Evolutionary conservation across 2,888 invertebrate species (phyloP), one percentile per base, ranked within the genome.

Genomic region (Arge pagana): DNA sequence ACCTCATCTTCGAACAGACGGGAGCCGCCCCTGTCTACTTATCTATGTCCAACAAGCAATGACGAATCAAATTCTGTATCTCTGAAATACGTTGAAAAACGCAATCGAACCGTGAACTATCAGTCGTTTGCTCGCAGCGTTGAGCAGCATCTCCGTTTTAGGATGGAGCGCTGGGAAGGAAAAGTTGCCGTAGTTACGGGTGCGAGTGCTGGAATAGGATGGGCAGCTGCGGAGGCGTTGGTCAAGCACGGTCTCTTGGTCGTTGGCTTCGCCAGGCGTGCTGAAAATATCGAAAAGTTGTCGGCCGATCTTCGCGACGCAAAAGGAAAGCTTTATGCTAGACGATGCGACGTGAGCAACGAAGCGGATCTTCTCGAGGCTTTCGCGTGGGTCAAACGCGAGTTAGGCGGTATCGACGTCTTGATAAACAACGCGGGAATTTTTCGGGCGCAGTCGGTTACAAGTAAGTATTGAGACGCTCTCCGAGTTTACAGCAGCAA

Each of bases 101-200:
- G 48, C n/a, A n/a, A n/a, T n/a, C n/a, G 8, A 39, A 13, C n/a
- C 18, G 40, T 21, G 50, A 40, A 37, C 42, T 41, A 23, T 52
- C 53, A 30, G n/a, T 2, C 28, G 4, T 26, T 3, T 3, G n/a
- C 28, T 26, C 28, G n/a, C 28, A 10, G 4, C n/a, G 10, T n/a
- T 26, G 2, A 7, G 6, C 8, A 2, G 2, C 4, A 10, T 6
- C 8, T 13, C 8, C 11, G n/a, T 10, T 11, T 19, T 10, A 59
- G 33, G 28, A 80, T 83, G 81, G 82, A 86, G 15, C 81, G 83
- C 40, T 86, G 85, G 85, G 60, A 61, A 7, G 83, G 82, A 56
- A 82, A 82, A 64, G 80, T 83, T 0, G 86, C 85, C 0, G 79
- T 86, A 13, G 83, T 86, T 26, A 85, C 85, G 0, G 86, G 86